Evolutionary conservation across 2,888 invertebrate genomes (phyloP).

Genomic region (Panzeria rudis): DNA sequence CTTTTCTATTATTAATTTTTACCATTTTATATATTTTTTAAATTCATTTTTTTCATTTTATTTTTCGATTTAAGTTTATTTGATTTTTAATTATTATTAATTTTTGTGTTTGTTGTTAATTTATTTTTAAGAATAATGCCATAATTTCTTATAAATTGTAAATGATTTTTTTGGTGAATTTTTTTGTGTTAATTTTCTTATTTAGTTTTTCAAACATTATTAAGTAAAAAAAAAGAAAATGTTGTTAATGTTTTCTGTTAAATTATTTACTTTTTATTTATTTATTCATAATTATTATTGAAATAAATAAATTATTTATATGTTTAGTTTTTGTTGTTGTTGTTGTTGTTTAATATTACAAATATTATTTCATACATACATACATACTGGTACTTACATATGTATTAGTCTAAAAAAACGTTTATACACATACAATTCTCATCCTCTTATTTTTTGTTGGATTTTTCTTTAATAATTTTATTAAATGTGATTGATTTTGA

Average conservation of each 20-base stretch:
- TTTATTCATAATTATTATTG: slow-evolving; percentile 50
- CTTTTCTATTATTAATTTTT: slow-evolving; percentile 64
- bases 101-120: slow-evolving; percentile 72
- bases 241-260: slow-evolving; percentile 61
- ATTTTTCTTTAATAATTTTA: slow-evolving; percentile 6
- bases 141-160: slow-evolving; percentile 74
- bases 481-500: neutral
- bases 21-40: slow-evolving; percentile 66
- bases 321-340: slow-evolving; percentile 62
- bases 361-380: slow-evolving; percentile 24
- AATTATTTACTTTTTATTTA: slow-evolving; percentile 40
- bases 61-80: slow-evolving; percentile 63
- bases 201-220: slow-evolving; percentile 59
- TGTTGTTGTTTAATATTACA: slow-evolving; percentile 29
- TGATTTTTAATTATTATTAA: slow-evolving; percentile 67
- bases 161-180: slow-evolving; percentile 62
- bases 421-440: slow-evolving; percentile 73
- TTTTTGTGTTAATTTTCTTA: slow-evolving; percentile 63
- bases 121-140: slow-evolving; percentile 80
- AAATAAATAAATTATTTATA: slow-evolving; percentile 73
- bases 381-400: slow-evolving; percentile 17
- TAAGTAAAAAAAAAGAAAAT: slow-evolving; percentile 58
- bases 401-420: slow-evolving; percentile 73
- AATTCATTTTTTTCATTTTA: slow-evolving; percentile 41
- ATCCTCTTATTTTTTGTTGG: neutral